Base-by-base conservation (phyloP, 1,140 invertebrate genomes). In the Meloidogyne chitwoodi region DNA sequence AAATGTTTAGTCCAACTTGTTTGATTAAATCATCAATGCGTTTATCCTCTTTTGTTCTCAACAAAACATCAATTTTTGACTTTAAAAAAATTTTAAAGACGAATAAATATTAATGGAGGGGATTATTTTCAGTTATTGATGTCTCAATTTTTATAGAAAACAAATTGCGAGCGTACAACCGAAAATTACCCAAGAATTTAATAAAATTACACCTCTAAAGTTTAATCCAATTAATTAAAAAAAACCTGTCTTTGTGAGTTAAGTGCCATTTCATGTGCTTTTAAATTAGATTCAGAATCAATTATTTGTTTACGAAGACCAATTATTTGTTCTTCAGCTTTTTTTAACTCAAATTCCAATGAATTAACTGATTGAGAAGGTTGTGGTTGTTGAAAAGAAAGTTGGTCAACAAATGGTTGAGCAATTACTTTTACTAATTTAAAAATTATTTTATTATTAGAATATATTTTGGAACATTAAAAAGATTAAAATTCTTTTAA, bases 251-350 rank as follows among this genome's bases (percentile, higher is more conserved):
- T 83, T 75, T 76, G 64, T 6, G 65, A 63, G 56, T 72, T 74
- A 26, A 83, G 68, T 27, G 83, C 65, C 26, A 75, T 73, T 31
- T 83, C 34, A n/a, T 83, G 81, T 8, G 78, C 84, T 64, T 85
- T 73, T 11, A 83, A 65, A 67, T 83, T 83, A 6, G 22, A 68
- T 65, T 83, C 84, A 38, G 75, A 80, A 16, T 85, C 80, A 16
- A 24, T 56, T 26, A 85, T 85, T 69, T 83, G 81, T 56, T 69
- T 68, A 8, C 68, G 29, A 19, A 84, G 63, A 16, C 44, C 1
- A 31, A 41, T 61, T 6, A 85, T 80, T 75, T 83, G 73, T 63
- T 44, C 56, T 79, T 83, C 77, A 26, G 68, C 14, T n/a, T n/a
- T 26, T 22, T 80, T 56, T 61, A 75, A 22, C 61, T 79, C 79